phyloP scores from a whole-genome alignment of 2,797 vertebrate species.

The Phoeniculus purpureus region DNA sequence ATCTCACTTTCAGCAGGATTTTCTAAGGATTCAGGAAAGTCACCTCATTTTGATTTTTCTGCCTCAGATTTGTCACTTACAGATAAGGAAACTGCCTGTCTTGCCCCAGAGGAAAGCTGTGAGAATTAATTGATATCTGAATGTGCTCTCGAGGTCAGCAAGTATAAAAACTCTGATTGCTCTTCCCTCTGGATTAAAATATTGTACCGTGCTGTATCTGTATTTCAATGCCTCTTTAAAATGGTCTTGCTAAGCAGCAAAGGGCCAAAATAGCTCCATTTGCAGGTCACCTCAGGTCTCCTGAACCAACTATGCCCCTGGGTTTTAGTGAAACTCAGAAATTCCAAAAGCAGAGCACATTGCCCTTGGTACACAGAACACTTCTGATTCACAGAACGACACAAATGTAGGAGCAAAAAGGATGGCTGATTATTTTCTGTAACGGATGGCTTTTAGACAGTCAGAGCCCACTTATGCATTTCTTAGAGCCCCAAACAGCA shows the following conservation, averaged over 20 bases:
- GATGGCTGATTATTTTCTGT: slow-evolving; percentile 45
- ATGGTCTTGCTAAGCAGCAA: not conserved
- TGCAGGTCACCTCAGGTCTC: slow-evolving; percentile 67
- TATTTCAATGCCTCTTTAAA: not conserved
- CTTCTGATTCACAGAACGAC: slow-evolving; percentile 59
- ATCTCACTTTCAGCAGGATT: not conserved
- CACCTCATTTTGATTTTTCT: not conserved
- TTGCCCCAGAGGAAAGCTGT: not conserved
- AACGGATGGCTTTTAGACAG: slow-evolving; percentile 58
- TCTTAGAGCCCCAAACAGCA: slow-evolving; percentile 30
- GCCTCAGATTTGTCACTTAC: not conserved
- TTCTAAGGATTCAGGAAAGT: not conserved
- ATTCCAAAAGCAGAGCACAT: slow-evolving; percentile 63
- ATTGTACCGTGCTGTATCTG: not conserved
- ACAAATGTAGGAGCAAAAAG: slow-evolving; percentile 50
- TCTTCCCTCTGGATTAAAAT: slow-evolving; percentile 25
- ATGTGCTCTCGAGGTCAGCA: not conserved
- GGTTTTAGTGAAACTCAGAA: slow-evolving; percentile 36
- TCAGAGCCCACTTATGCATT: not conserved
- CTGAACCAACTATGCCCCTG: not conserved
- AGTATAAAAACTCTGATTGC: not conserved
- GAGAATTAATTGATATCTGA: not conserved
- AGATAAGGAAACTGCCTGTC: not conserved
- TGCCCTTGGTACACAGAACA: slow-evolving; percentile 41
- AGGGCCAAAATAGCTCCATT: slow-evolving; percentile 17